Percentiles rank a stretch among this genome's conserved stretches.
Conservation (phyloP, 1,140 invertebrate genomes). For the Pentalonia nigronervosa region DNA sequence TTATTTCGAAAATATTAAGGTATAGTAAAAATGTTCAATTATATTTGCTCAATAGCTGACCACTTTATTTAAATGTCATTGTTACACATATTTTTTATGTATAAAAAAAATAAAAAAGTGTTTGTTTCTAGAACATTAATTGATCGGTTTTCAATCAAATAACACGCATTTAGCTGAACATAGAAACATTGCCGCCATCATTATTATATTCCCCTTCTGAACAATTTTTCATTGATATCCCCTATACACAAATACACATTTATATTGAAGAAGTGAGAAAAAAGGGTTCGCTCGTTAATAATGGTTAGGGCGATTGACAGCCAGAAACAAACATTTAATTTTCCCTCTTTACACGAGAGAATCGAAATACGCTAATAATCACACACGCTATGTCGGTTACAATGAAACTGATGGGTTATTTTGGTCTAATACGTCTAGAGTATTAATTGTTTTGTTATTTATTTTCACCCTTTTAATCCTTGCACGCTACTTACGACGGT, state of each 20-base stretch:
- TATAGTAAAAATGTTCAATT: neutral
- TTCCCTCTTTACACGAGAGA: neutral
- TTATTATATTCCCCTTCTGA: neutral
- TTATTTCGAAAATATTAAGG: neutral
- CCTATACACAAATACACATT: neutral
- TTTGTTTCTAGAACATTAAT: neutral
- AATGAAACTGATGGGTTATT: constrained; percentile 34
- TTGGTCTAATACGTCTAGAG: neutral
- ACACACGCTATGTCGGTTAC: neutral
- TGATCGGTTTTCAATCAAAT: neutral
- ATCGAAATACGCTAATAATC: constrained; percentile 35
- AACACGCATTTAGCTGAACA: neutral
- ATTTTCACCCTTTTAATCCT: neutral
- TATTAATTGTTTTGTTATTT: constrained; percentile 34
- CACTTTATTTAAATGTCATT: neutral
- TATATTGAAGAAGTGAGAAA: neutral
- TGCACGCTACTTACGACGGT: neutral
- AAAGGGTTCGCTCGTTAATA: constrained; percentile 38
- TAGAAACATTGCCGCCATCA: neutral
- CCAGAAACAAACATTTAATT: constrained; percentile 37
- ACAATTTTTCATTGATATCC: constrained; percentile 27
- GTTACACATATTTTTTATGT: neutral
- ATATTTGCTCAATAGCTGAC: neutral
- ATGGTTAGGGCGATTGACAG: constrained; percentile 37
- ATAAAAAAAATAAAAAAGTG: neutral